phyloP scores from a whole-genome alignment of 1,140 invertebrate genomes.

The Drosophila simulans region DNA sequence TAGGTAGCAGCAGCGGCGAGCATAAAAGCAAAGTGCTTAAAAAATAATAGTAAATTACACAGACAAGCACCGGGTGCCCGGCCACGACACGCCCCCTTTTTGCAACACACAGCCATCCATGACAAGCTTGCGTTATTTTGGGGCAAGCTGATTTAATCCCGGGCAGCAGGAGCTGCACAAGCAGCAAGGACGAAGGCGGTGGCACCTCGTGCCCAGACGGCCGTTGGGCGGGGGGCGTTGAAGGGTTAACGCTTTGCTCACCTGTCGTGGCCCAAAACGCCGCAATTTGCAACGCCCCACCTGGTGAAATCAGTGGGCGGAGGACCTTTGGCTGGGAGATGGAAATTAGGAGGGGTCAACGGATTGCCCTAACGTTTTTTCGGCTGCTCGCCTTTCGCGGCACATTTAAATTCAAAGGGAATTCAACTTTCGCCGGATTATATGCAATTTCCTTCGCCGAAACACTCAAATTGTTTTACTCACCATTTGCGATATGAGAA shows the following conservation, averaged over 20 bases:
- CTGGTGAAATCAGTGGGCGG: constrained; percentile 5
- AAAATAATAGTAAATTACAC: constrained; percentile 81
- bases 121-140: constrained; percentile 78
- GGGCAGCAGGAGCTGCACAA: constrained; percentile 3
- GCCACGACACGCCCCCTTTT: constrained; percentile 19
- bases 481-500: constrained; percentile 39
- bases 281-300: constrained; percentile 55
- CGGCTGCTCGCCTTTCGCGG: constrained; percentile 5
- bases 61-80: constrained; percentile 42
- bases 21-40: constrained; percentile 78
- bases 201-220: constrained; percentile 16
- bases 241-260: constrained; percentile 58
- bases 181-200: constrained; percentile 14
- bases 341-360: constrained; percentile 25
- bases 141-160: constrained; percentile 74
- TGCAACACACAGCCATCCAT: constrained; percentile 48
- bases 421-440: constrained; percentile 45
- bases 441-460: constrained; percentile 30
- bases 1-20: constrained; percentile 16
- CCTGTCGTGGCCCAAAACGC: constrained; percentile 31
- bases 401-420: constrained; percentile 58
- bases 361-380: constrained; percentile 20
- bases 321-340: background rate
- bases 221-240: constrained; percentile 15
- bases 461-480: constrained; percentile 44